Evolutionary conservation across 1,140 invertebrate genomes (phyloP).

Genomic region (Venustaconcha ellipsiformis): DNA sequence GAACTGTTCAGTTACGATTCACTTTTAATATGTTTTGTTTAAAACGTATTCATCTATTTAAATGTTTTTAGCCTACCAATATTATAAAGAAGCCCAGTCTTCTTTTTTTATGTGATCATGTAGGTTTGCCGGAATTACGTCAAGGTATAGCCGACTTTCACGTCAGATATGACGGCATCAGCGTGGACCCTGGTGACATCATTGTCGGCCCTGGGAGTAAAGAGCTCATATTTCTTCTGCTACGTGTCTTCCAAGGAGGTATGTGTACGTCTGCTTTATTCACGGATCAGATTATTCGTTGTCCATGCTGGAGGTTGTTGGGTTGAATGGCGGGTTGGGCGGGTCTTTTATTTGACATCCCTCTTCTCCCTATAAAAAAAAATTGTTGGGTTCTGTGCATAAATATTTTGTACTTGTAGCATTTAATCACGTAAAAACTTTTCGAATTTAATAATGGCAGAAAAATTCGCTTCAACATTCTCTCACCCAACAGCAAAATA

Average conservation of each 20-base stretch:
- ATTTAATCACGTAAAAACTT: too few species aligned
- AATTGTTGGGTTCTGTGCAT: too few species aligned
- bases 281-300: too few species aligned
- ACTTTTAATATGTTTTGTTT: not conserved
- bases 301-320: too few species aligned
- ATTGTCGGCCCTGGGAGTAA: conserved; percentile 67
- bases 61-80: not conserved
- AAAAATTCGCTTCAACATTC: too few species aligned
- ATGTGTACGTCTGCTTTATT: conserved; percentile 13
- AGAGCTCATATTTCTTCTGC: conserved; percentile 63
- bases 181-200: conserved; percentile 52
- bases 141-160: conserved; percentile 61
- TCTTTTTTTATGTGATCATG: conserved; percentile 6
- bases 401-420: too few species aligned
- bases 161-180: conserved; percentile 49
- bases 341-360: too few species aligned
- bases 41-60: not conserved
- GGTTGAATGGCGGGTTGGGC: too few species aligned
- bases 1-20: not conserved
- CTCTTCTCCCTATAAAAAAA: too few species aligned
- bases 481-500: too few species aligned
- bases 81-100: too few species aligned
- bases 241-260: conserved; percentile 66
- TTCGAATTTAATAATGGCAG: too few species aligned
- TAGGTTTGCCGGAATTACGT: conserved; percentile 58